phyloP scores from a whole-genome alignment of 2,888 invertebrate genomes.

The Crioceris asparagi region DNA sequence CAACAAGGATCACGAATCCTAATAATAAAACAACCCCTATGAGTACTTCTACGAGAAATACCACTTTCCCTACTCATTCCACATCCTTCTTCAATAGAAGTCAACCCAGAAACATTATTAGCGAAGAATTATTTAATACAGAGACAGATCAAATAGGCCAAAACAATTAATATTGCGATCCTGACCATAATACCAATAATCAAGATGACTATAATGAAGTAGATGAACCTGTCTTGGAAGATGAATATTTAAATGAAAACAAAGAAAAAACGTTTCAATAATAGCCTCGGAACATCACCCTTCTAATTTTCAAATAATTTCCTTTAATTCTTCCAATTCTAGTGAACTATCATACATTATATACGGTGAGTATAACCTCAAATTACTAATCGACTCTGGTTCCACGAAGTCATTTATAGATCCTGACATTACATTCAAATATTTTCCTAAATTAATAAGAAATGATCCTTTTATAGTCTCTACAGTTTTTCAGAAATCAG shows the following conservation, averaged over 20 bases:
- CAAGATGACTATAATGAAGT: no score
- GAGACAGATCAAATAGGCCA: neutral
- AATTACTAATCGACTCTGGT: constrained; percentile 12
- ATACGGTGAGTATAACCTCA: constrained; percentile 12
- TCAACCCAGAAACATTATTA: no score
- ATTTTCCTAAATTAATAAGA: constrained; percentile 8
- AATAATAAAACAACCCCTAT: neutral
- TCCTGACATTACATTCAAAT: constrained; percentile 9
- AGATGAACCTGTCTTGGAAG: no score
- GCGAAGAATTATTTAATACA: neutral
- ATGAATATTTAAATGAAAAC: no score
- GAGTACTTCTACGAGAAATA: no score
- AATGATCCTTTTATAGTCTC: constrained; percentile 6
- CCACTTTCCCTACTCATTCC: no score
- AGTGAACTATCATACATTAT: constrained; percentile 11
- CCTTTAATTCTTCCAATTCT: neutral
- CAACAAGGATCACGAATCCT: no score
- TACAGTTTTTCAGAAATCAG: no score
- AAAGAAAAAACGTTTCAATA: no score
- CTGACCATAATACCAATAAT: no score
- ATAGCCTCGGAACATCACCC: neutral
- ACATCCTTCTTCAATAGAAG: no score
- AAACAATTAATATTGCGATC: neutral
- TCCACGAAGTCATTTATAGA: constrained; percentile 11
- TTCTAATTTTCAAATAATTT: neutral